Conservation (phyloP, 1,140 invertebrate genomes). For the Drosophila chauvacae region DNA sequence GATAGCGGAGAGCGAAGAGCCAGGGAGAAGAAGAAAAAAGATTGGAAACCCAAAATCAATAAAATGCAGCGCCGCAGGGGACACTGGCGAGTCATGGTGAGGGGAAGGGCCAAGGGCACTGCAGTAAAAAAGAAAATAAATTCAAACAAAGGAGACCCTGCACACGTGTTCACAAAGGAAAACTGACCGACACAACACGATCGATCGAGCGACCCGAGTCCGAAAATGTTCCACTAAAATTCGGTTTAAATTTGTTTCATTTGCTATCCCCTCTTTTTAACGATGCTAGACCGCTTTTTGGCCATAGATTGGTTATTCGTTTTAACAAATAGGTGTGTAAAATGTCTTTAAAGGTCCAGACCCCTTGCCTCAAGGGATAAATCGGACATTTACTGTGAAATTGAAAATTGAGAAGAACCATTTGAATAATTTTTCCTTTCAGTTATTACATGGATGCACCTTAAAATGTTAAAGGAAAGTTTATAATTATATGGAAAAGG, state of each 20-base stretch:
- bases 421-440: slow-evolving; percentile 4
- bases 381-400: slow-evolving; percentile 20
- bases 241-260: slow-evolving; percentile 60
- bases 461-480: not conserved
- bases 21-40: slow-evolving; percentile 39
- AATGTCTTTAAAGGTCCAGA: slow-evolving; percentile 1
- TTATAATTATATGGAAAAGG: not conserved
- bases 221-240: slow-evolving; percentile 58
- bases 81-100: slow-evolving; percentile 49
- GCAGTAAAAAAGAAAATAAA: slow-evolving; percentile 39
- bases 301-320: slow-evolving; percentile 29
- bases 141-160: slow-evolving; percentile 49
- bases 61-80: slow-evolving; percentile 73
- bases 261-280: slow-evolving; percentile 41
- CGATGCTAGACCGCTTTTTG: slow-evolving; percentile 38
- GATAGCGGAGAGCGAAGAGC: slow-evolving; percentile 20
- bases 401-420: slow-evolving; percentile 8
- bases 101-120: slow-evolving; percentile 45
- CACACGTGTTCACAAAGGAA: slow-evolving; percentile 81
- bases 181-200: slow-evolving; percentile 65
- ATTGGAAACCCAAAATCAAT: slow-evolving; percentile 73
- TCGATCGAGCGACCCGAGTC: slow-evolving; percentile 37
- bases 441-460: not conserved
- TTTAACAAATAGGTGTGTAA: slow-evolving; percentile 46
- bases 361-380: slow-evolving; percentile 8